phyloP scores from a whole-genome alignment of 2,888 invertebrate species.

The Agriopis leucophaearia region DNA sequence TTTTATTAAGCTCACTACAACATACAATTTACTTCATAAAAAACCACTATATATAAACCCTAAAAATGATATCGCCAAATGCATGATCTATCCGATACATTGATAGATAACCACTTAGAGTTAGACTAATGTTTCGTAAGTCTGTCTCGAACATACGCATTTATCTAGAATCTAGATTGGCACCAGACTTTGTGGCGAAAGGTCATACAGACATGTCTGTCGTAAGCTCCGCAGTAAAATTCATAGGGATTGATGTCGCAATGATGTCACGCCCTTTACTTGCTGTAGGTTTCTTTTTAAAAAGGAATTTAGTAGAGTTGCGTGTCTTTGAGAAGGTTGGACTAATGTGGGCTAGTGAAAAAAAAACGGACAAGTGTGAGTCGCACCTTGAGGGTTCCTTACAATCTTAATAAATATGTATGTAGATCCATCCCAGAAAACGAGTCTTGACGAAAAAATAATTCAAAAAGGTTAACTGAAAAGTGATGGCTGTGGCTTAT shows the following conservation, averaged over 20 bases:
- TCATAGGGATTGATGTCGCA: constrained; percentile 46
- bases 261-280: constrained; percentile 28
- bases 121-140: constrained; percentile 57
- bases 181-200: constrained; percentile 76
- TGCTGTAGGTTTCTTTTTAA: not conserved
- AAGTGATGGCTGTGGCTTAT: too few relatives aligned
- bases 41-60: not conserved
- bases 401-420: too few relatives aligned
- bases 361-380: too few relatives aligned
- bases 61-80: not conserved
- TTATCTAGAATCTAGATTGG: constrained; percentile 79
- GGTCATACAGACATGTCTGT: constrained; percentile 71
- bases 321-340: too few relatives aligned
- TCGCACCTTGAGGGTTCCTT: too few relatives aligned
- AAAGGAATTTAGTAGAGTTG: too few relatives aligned
- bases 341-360: too few relatives aligned
- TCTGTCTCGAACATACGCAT: constrained; percentile 58
- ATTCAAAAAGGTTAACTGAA: too few relatives aligned
- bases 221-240: constrained; percentile 52
- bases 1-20: too few relatives aligned
- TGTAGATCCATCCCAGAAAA: too few relatives aligned
- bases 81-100: constrained; percentile 11
- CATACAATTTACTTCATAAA: not conserved
- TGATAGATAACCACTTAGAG: constrained; percentile 47
- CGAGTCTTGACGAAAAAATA: too few relatives aligned